Evolutionary conservation across 2,797 vertebrate genomes (phyloP), one percentile per base, ranked within the genome.

Genomic region (Sebastes nivosus): DNA sequence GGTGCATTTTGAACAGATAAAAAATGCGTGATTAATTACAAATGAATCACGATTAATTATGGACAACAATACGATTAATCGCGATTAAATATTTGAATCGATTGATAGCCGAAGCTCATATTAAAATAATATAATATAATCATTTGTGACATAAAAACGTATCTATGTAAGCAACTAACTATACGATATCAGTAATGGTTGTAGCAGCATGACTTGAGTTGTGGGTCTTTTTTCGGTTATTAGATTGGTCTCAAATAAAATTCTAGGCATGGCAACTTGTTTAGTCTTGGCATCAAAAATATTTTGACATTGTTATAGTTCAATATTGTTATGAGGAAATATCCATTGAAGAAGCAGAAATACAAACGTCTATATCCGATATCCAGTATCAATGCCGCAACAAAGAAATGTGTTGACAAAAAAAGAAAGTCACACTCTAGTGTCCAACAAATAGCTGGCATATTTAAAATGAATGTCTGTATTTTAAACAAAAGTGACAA

Each of bases 81-180:
- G 2, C 2, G 6, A 46, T 46, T 46, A 46, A 46, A 46, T 16
- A 18, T 46, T 46, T 46, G 1, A 18, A 46, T 18, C 6, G 14
- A 46, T 46, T 46, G 42, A 46, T 0, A 46, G 16, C 16, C 42
- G 0, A 2, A 46, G 42, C 0, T 46, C 16, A 46, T 16, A 46
- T 46, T 46, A 1, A 0, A 46, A 46, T 46, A 46, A 46, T 46
- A 46, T 46, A 16, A 46, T 46, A 46, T 46, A 18, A 46, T 46
- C 16, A 46, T 46, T 46, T 46, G 16, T 46, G 42, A 18, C 42
- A 46, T 18, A 46, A 46, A 46, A 16, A 46, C 6, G 5, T 46
- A 18, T 46, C 42, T 46, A 7, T 46, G 16, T 46, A 46, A 46
- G 42, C 0, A 52, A 52, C 7, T 52, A 52, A 20, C 50, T 52